Base-by-base conservation (phyloP, 2,797 vertebrate species). In the Chelon auratus region DNA sequence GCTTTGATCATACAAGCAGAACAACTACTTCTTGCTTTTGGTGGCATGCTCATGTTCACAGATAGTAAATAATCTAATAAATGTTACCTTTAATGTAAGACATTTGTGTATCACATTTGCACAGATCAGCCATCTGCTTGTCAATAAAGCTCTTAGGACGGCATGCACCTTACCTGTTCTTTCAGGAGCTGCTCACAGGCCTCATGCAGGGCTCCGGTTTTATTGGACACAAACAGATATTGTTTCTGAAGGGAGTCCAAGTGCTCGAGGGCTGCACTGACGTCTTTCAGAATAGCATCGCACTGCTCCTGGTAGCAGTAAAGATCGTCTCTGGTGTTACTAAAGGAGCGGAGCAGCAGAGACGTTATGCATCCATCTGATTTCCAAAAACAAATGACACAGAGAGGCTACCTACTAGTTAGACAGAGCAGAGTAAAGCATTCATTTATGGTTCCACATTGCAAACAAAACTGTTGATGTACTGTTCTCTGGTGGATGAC, bases 201-300 rank as follows among this genome's bases (percentile, higher is more conserved):
- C 85, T 98, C 97, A 0, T 99, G 98, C 1, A 99, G 92, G 0
- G 97, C 95, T 36, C 98, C 98, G 2, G 98, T 99, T 92, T 98
- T 99, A 59, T 96, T 98, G 67, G 98, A 98, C 71, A 99, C 98
- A 93, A 99, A 99, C 51, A 98, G 94, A 83, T 98, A 99, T 87
- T 99, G 97, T 78, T 97, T 97, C 88, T 99, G 96, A 75, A 99
- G 92, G 0, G 97, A 97, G 60, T 97, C 96, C 92, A 99, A 87
- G 68, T 97, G 97, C 77, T 96, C 93, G 61, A 99, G 95, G 54
- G 98, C 97, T 15, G 89, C 92, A 54, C 95, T 96, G 62, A 99
- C 98, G 71, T 99, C 97, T 9, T 84, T 94, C 87, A 99, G 81
- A 78, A 99, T 97, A 36, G 96, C 94, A 77, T 99, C 96, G 58